Base-by-base conservation (phyloP, 2,888 invertebrate genomes). In the Drosophila imparisetae region DNA sequence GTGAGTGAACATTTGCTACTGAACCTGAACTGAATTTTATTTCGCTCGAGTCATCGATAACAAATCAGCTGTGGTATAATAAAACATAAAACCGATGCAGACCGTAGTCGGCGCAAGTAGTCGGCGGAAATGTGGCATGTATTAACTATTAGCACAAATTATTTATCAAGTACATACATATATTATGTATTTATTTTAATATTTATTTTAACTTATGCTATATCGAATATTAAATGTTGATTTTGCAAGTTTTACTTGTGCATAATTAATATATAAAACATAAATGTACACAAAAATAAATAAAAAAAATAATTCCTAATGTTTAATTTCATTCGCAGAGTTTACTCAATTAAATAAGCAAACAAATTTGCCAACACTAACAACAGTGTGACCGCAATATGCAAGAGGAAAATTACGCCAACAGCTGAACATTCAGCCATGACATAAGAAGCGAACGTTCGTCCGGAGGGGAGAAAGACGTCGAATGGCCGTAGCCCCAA, bases 371-470 rank as follows among this genome's bases (percentile, higher is more conserved):
- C 10, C 67, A 78, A 61, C 73, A 72, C 75, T 77, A 18, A 6
- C 5, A 21, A 49, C 59, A 75, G 75, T 77, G 81, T 81, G 78
- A 69, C 81, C 81, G 60, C 29, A 60, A n/a, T 11, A 29, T 13
- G 49, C 34, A 48, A 66, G 8, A 21, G 15, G 3, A 63, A 70
- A 77, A 79, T 64, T 48, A 27, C 76, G 32, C 52, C 27, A 24
- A 62, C 80, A 76, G 80, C 72, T 80, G 65, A 55, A 60, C n/a
- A 13, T 53, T 66, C 8, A 53, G 61, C 42, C 73, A 72, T 87
- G 83, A 83, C 85, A 83, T 83, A 83, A 83, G 83, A 72, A 72
- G 72, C 53, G 71, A 66, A 75, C 68, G 70, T 84, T 84, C 85
- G 66, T 57, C 57, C 71, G 75, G 79, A 76, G 77, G 78, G 84